Evolutionary conservation across 2,888 invertebrate species (phyloP), one percentile per base, ranked within the genome.

Genomic region (Plagodis pulveraria): DNA sequence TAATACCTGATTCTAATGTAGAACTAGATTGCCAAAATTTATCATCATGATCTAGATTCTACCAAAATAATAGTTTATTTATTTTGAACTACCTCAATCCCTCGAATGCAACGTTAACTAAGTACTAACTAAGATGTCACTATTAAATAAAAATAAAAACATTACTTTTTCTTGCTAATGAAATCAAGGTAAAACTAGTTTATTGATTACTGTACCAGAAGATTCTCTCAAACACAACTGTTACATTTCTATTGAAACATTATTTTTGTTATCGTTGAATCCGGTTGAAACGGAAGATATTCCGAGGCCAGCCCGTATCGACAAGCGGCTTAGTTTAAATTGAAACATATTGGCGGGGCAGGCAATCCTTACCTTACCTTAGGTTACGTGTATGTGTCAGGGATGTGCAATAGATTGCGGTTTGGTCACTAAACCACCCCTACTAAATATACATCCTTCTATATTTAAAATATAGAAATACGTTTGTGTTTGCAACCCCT

Each of bases 321-420:
- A 89, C 90, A 89, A 89, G 82, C 86, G 87, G 89, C 90, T 91
- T 90, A 89, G 78, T 86, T 86, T 83, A 89, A 89, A 91, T 91
- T 89, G 91, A 91, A 89, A 91, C 86, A 86, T 89, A 91, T 91
- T 89, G 90, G 85, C 73, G 77, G 80, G 73, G 80, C 82, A 83
- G 74, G 80, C 80, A 83, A 86, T 82, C 82, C 79, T 78, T 81
- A 79, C 84, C 84, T 87, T 80, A 77, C 78, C 84, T 87, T 79
- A 77, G 77, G 74, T 59, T 63, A 63, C 58, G 59, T 66, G 62
- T 69, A 60, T 50, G 46, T 44, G 34, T 55, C 55, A 59, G 60
- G 40, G 60, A 56, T 51, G 60, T 51, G 52, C 52, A 70, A 48
- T 51, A 40, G 40, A 55, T 49, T 74, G 73, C 70, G 73, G 34